These are phyloP conservation scores for Cephalopterus ornatus DNA, from an alignment of 2,113 vertebrate species.

Conservation along the genomic window DNA sequence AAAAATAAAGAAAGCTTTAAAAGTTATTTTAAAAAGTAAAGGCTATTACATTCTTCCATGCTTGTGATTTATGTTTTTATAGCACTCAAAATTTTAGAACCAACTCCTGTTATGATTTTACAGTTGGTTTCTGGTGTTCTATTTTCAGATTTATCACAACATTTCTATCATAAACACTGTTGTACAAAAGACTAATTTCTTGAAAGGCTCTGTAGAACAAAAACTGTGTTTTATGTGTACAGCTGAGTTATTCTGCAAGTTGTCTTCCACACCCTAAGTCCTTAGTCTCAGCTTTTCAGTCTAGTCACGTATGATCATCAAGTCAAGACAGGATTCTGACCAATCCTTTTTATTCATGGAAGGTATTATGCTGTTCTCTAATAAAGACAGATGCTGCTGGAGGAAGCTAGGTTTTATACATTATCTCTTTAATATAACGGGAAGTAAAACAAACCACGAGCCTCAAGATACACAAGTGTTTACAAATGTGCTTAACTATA, in stretches of 20 bases:
- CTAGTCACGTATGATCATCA: background rate
- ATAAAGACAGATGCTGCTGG: constrained; percentile 1
- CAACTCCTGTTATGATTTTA: background rate
- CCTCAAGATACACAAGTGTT: constrained; percentile 41
- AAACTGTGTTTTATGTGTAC: background rate
- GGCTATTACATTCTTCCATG: background rate
- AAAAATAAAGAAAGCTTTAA: background rate
- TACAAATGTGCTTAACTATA: constrained; percentile 42
- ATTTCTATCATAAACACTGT: background rate
- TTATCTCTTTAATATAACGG: constrained; percentile 15
- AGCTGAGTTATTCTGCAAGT: background rate
- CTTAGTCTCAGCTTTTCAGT: background rate
- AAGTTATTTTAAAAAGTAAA: background rate
- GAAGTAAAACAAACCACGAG: constrained; percentile 30
- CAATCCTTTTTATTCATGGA: background rate
- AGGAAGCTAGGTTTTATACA: background rate
- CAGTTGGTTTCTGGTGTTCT: background rate
- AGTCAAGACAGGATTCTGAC: background rate
- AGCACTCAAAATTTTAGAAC: background rate
- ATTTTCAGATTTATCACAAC: background rate
- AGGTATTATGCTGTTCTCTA: background rate
- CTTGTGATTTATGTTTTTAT: background rate
- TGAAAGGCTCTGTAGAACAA: background rate
- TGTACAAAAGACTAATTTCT: background rate
- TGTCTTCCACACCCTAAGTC: background rate